phyloP scores from a whole-genome alignment of 2,797 vertebrate genomes.

The Pogoniulus pusillus region DNA sequence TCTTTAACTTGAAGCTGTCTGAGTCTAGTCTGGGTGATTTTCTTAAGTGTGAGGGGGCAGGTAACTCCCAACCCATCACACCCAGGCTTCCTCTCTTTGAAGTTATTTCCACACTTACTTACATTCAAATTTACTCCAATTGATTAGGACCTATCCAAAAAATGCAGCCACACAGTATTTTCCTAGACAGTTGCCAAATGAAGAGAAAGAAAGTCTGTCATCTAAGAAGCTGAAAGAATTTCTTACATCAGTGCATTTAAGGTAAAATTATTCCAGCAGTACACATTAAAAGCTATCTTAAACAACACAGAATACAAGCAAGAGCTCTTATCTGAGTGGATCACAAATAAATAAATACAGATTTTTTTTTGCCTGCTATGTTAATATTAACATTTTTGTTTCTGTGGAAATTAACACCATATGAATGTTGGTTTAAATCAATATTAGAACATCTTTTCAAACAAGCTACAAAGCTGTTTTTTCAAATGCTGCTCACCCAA shows the following conservation, averaged over 20 bases:
- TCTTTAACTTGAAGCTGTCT: too few species aligned
- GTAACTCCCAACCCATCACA: too few species aligned
- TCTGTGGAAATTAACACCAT: background rate
- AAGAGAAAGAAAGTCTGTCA: conserved; percentile 76
- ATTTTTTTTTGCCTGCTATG: background rate
- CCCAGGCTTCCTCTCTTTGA: background rate
- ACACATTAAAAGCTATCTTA: background rate
- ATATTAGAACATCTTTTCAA: background rate
- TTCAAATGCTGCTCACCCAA: background rate
- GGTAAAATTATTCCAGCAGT: conserved; percentile 74
- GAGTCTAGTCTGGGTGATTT: too few species aligned
- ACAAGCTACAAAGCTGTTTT: background rate
- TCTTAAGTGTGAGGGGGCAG: too few species aligned
- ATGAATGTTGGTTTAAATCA: background rate
- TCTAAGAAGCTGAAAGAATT: conserved; percentile 80
- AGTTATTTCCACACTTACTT: background rate
- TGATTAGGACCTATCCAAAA: conserved; percentile 80
- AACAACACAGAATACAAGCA: background rate
- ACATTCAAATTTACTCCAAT: background rate
- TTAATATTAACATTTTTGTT: background rate
- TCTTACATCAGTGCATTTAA: conserved; percentile 71
- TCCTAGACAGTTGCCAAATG: conserved; percentile 78
- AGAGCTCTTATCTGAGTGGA: background rate
- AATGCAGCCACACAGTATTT: conserved; percentile 84
- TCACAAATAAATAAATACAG: too few species aligned